Base-by-base conservation (phyloP, 2,797 vertebrate species). In the Champsocephalus esox region DNA sequence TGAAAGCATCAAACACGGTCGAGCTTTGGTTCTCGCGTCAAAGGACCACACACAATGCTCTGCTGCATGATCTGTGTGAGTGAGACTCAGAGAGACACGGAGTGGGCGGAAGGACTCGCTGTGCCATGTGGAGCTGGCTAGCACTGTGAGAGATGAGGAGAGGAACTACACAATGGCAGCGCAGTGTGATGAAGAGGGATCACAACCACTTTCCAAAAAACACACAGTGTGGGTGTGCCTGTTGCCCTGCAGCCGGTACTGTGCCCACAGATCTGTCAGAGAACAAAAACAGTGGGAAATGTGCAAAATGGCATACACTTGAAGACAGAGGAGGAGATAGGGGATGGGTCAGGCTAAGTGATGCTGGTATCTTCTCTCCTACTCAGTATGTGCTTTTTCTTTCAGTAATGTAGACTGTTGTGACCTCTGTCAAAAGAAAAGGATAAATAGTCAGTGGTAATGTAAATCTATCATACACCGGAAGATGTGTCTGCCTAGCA, bases 21-120 rank as follows among this genome's bases (percentile, higher is more conserved):
- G 74, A 41, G 85, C 87, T 90, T 90, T 91, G 92, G 88, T 90
- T 88, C 84, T 85, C 44, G 16, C 38, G 79, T 89, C 86, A 90
- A 90, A 88, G 72, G 88, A 87, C 86, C 88, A 88, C 87, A 92
- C 90, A 92, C 88, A 92, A 88, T 81, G 83, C 81, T 84, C 66
- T 60, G 87, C 91, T 84, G 84, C 87, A 81, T 79, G 78, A 85
- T 83, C 66, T 76, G 79, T 75, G 68, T 24, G 80, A 41, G 77
- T 46, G 73, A 83, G 80, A 67, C 49, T 21, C 28, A 28, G 79
- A 80, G 87, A 89, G 84, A 89, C 75, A 50, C 54, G 73, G 80
- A 90, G 92, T 87, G 89, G 87, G 91, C 79, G 90, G 87, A 87
- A 92, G 86, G 79, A 87, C 86, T 83, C 44, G 66, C 87, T 87